Percentiles rank a stretch among this genome's conserved stretches.
Evolutionary conservation across 2,113 vertebrate species (phyloP).

Genomic region (Erythrocercus mccallii): DNA sequence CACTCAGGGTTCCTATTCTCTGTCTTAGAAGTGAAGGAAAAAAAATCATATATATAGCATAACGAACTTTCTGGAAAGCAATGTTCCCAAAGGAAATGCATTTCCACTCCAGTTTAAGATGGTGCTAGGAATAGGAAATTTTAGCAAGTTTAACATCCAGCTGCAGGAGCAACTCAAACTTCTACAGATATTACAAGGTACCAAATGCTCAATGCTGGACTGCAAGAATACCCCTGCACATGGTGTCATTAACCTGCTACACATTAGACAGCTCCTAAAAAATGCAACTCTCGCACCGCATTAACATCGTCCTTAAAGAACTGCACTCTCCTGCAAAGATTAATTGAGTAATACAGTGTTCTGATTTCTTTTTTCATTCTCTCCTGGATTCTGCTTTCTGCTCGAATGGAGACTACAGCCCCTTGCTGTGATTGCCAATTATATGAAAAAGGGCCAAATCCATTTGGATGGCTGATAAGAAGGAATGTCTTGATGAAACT

Average conservation of each 20-base stretch:
- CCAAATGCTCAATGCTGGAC: not conserved
- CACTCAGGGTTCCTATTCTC: not conserved
- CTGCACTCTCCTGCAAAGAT: not conserved
- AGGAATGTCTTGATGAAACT: conserved; percentile 7
- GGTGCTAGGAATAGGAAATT: not conserved
- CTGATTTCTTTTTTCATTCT: not conserved
- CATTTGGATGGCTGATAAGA: conserved; percentile 2
- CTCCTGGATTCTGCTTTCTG: conserved; percentile 25
- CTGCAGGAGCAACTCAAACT: not conserved
- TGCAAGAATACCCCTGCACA: not conserved
- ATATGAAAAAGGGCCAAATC: not conserved
- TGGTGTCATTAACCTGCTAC: not conserved
- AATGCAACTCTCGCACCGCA: not conserved
- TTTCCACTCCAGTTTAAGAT: not conserved
- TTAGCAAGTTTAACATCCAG: not conserved
- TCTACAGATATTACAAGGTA: not conserved
- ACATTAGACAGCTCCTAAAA: not conserved
- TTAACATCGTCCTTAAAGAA: not conserved
- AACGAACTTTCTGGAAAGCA: not conserved
- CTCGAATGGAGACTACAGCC: not conserved
- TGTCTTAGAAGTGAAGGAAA: not conserved
- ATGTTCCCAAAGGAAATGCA: not conserved
- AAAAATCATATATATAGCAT: not conserved
- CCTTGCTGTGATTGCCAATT: conserved; percentile 38
- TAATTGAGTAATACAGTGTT: conserved; percentile 13